Evolutionary conservation across 2,888 invertebrate species (phyloP), one percentile per base, ranked within the genome.

Genomic region (Euclidia mi): DNA sequence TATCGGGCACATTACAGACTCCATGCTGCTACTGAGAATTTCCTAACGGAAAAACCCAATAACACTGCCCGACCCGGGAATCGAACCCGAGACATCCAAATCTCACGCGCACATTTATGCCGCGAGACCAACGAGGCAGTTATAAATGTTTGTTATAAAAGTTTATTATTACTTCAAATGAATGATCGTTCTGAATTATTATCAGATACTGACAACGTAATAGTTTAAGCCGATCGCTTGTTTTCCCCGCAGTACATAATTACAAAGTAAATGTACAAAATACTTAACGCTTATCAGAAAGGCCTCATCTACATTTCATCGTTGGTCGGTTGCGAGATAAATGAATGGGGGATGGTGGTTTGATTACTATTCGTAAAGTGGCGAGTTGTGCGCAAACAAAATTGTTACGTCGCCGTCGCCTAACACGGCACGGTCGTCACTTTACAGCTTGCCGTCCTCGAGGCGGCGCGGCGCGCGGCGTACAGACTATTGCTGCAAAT

Each of bases 331-430:
- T 70, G 77, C 65, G 77, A 85, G 81, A 84, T 86, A 87, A 89
- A 89, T 88, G 85, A 86, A 83, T 80, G 79, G 72, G 74, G 79
- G 84, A 76, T 77, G 78, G 81, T 72, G 79, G 82, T 86, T 85
- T 89, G 86, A 89, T 90, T 90, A 90, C 85, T 89, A 88, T 89
- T 85, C 87, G 89, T 89, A 87, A 90, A 89, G 86, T 84, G 84
- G 79, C 68, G 81, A 81, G 82, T 79, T 79, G 72, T 74, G 74
- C 57, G 67, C 76, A 81, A 81, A 83, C 84, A 82, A 87, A 87
- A 82, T 81, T 82, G 77, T 80, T 76, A 75, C 76, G 76, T 66
- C 62, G 73, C 63, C 76, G 76, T 66, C 62, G 73, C 63, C 70
- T 76, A 78, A 78, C 63, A 78, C 28, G 32, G 45, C 35, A 46